Percentiles rank a stretch among this genome's conserved stretches.
These are phyloP conservation scores for Scaptomyza cyrtandrae DNA, from an alignment of 2,888 invertebrate genomes.

Conservation along the genomic window DNA sequence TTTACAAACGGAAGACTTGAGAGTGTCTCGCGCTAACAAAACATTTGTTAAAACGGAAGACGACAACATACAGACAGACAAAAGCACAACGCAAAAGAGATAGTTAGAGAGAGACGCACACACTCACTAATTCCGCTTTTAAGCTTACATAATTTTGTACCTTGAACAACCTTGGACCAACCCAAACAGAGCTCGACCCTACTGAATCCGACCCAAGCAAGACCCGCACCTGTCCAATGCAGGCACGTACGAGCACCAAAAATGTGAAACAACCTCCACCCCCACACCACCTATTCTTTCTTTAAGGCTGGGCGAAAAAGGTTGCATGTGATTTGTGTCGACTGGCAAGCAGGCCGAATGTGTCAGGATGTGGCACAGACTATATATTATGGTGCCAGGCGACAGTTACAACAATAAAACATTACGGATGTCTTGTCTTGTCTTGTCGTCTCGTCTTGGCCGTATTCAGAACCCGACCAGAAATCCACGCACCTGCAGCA, in stretches of 20 bases:
- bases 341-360: constrained; percentile 7
- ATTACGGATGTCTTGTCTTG: constrained; percentile 63
- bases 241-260: constrained; percentile 70
- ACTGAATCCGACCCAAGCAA: background rate
- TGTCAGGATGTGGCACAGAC: constrained; percentile 67
- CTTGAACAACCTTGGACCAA: constrained; percentile 49
- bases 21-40: constrained; percentile 68
- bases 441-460: constrained; percentile 55
- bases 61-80: constrained; percentile 60
- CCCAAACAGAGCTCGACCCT: constrained; percentile 11
- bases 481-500: constrained; percentile 29
- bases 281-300: background rate
- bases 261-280: constrained; percentile 35
- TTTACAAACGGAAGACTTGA: constrained; percentile 66
- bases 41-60: constrained; percentile 77
- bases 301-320: constrained; percentile 40
- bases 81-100: constrained; percentile 29
- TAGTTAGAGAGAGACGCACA: constrained; percentile 4
- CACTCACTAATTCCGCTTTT: constrained; percentile 58
- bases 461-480: constrained; percentile 5
- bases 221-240: constrained; percentile 50
- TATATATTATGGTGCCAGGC: constrained; percentile 72
- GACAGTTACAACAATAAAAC: constrained; percentile 80
- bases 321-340: constrained; percentile 76
- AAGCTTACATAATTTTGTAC: constrained; percentile 74